Evolutionary conservation across 2,797 vertebrate genomes (phyloP).

Genomic region (Anguilla marmorata): DNA sequence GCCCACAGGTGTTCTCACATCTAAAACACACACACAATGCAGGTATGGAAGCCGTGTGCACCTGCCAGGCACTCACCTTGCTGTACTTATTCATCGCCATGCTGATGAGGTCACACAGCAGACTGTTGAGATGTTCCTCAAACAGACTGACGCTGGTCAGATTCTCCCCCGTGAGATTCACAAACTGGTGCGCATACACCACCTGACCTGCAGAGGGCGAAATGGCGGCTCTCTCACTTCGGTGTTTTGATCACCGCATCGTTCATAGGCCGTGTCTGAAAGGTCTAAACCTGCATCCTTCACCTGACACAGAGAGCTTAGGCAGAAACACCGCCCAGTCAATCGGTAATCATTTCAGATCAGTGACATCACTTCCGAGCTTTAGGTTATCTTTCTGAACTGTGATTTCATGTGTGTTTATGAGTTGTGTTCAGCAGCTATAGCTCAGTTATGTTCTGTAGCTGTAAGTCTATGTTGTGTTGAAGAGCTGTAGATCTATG

Average conservation of each 20-base stretch:
- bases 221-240: background rate
- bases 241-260: background rate
- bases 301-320: background rate
- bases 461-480: background rate
- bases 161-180: conserved; percentile 88
- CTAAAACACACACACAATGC: background rate
- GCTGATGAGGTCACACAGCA: conserved; percentile 85
- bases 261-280: background rate
- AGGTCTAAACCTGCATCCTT: background rate
- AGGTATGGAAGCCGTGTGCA: background rate
- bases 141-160: conserved; percentile 88
- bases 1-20: conserved; percentile 42
- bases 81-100: conserved; percentile 84
- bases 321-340: background rate
- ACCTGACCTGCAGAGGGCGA: conserved; percentile 80
- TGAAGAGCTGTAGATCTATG: background rate
- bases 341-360: background rate
- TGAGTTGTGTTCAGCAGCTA: background rate
- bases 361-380: too few relatives aligned
- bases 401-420: background rate
- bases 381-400: background rate
- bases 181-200: conserved; percentile 87
- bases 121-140: conserved; percentile 86
- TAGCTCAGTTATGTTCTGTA: background rate
- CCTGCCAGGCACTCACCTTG: conserved; percentile 74